Evolutionary conservation across 1,140 invertebrate species (phyloP).

Genomic region (Polypedilum vanderplanki): DNA sequence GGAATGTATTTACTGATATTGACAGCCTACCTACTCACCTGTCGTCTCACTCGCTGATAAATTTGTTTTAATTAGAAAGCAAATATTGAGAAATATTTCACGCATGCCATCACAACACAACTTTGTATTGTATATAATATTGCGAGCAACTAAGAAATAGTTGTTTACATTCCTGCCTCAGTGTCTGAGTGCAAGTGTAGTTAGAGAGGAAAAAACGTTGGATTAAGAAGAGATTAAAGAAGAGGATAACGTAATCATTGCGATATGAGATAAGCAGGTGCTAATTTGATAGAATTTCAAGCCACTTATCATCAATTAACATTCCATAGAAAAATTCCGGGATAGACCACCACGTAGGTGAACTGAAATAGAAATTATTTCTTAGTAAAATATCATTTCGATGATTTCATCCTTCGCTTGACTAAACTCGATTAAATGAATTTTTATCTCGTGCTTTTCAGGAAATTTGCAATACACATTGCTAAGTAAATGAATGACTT

Average conservation of each 20-base stretch:
- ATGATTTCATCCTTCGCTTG: no score
- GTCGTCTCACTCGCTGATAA: no score
- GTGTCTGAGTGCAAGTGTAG: no score
- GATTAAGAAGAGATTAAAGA: neutral
- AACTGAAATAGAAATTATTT: neutral
- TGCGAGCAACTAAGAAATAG: no score
- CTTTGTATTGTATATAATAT: no score
- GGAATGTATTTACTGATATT: no score
- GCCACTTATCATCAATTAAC: slow-evolving; percentile 11
- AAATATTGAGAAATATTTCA: slow-evolving; percentile 9
- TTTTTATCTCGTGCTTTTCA: no score
- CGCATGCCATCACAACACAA: neutral
- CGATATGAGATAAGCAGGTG: neutral
- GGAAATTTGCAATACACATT: no score
- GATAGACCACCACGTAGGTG: slow-evolving; percentile 16
- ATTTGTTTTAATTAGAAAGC: neutral
- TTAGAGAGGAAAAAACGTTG: neutral
- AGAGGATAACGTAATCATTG: neutral
- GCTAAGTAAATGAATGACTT: no score
- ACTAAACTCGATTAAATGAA: no score
- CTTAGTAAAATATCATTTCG: neutral
- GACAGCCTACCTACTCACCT: no score
- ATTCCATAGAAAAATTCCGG: neutral
- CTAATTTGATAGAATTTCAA: neutral
- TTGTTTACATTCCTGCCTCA: no score